Evolutionary conservation across 1,140 invertebrate genomes (phyloP), one percentile per base, ranked within the genome.

Genomic region (Drosophila asahinai): DNA sequence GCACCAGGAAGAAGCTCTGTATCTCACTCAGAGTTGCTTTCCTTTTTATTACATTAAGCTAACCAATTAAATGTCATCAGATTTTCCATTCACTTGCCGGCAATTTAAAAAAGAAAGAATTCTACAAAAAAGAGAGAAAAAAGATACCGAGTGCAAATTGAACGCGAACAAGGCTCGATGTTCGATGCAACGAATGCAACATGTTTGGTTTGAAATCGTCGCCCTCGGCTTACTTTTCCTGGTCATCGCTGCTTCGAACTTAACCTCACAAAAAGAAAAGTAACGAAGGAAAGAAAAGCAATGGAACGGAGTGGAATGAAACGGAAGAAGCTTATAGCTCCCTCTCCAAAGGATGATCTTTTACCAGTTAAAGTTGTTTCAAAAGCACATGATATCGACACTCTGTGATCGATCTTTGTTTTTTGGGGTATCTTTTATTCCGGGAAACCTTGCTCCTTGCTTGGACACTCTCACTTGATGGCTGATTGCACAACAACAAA

Each of bases 391-490:
- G 36, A 11, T 57, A 25, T 57, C 15, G 36, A 36, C 8, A 36
- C 8, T 36, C 9, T 36, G 3, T 36, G 8, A 4, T 36, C 36
- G 36, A 36, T 36, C 36, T 36, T 19, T 40, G 19, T 25, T 40
- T 33, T 42, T n/a, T n/a, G 2, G 5, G 40, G 19, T 22, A 22
- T 22, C 19, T 22, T 22, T 22, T 22, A 22, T 22, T 22, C 19
- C 19, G 19, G 8, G 5, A 14, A 14, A 52, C 61, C 30, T 62
- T 68, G 58, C 66, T 63, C 66, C 27, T 30, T 6, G 27, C 6
- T 63, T 52, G 59, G 60, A 71, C 67, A 75, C 70, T 62, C 71
- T 63, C 72, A 75, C 72, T 63, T 25, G 25, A 27, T 47, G 33
- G 25, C 42, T 63, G 33, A 22, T 36, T 36, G 22, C 57, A 75